phyloP scores from a whole-genome alignment of 2,797 vertebrate genomes.

The Characodon lateralis region DNA sequence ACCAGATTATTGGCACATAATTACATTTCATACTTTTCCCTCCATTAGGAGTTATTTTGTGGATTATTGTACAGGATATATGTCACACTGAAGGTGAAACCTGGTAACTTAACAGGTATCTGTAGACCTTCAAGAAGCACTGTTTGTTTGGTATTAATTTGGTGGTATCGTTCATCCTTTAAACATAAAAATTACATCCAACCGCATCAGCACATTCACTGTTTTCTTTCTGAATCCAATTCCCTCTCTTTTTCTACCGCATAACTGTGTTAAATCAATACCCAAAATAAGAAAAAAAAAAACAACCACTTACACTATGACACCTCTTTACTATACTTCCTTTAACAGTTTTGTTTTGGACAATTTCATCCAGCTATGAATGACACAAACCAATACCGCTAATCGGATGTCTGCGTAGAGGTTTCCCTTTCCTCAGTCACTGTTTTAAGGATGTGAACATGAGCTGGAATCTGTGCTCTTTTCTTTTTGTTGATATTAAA shows the following conservation, averaged over 20 bases:
- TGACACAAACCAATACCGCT: not conserved
- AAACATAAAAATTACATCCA: not conserved
- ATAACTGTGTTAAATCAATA: not conserved
- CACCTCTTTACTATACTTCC: not conserved
- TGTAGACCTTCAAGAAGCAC: not conserved
- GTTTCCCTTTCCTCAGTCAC: constrained; percentile 26
- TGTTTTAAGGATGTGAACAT: constrained; percentile 9
- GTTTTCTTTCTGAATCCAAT: not conserved
- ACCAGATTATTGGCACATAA: not conserved
- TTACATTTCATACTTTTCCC: no score
- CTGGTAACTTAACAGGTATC: not conserved
- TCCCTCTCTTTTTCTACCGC: not conserved
- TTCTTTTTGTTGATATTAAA: not conserved
- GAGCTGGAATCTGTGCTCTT: not conserved
- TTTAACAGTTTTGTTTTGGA: not conserved
- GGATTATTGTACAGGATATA: not conserved
- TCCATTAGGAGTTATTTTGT: no score
- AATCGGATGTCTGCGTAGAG: not conserved
- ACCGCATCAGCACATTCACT: not conserved
- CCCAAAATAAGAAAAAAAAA: not conserved
- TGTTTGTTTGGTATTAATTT: not conserved
- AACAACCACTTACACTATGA: not conserved
- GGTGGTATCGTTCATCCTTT: not conserved
- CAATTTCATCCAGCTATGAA: not conserved
- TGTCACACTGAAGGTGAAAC: not conserved